Base-by-base conservation (phyloP, 2,888 invertebrate species). In the Synanthedon andrenaeformis region DNA sequence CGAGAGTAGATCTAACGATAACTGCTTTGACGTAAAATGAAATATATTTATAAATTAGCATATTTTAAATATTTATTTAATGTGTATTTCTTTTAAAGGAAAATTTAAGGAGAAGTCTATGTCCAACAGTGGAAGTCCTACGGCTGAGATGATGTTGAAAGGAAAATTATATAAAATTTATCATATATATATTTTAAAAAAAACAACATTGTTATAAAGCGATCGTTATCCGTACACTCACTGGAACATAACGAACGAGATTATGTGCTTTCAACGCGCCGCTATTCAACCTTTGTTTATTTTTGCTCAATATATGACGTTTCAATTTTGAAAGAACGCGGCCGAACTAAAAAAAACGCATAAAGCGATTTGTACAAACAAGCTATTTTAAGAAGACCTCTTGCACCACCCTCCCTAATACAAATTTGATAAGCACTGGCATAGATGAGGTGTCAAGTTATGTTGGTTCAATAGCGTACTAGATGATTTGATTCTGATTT, bases 401-500 rank as follows among this genome's bases (percentile, higher is more conserved):
- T 56, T 49, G 57, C 54, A 57, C 55, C 53, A 57, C 55, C 53
- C 54, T 56, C 56, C 53, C 11, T 17, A n/a, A 1, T 28, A 8
- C n/a, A 13, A 42, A 2, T 50, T 35, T 49, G 17, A 53, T 49
- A 10, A 17, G 12, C 8, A 23, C 50, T 35, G 11, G 50, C 13
- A 51, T 42, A 5, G 23, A 51, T 51, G 51, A 52, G 49, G 52
- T 71, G 42, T 69, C 75, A 53, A 28, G 17, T 51, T 67, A 65
- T 19, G 52, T 23, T 76, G 76, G 80, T 56, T 55, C 58, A 59
- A 68, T 23, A 23, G 23, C 69, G 69, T 75, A 69, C 73, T 68
- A 66, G 72, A 71, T 83, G 76, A 85, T 81, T 79, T 69, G 64
- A 76, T 73, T 84, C 82, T 82, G 76, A 85, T 83, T 81, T 78